These are phyloP conservation scores for Centruroides vittatus DNA, from an alignment of 1,140 invertebrate species.

Conservation along the genomic window DNA sequence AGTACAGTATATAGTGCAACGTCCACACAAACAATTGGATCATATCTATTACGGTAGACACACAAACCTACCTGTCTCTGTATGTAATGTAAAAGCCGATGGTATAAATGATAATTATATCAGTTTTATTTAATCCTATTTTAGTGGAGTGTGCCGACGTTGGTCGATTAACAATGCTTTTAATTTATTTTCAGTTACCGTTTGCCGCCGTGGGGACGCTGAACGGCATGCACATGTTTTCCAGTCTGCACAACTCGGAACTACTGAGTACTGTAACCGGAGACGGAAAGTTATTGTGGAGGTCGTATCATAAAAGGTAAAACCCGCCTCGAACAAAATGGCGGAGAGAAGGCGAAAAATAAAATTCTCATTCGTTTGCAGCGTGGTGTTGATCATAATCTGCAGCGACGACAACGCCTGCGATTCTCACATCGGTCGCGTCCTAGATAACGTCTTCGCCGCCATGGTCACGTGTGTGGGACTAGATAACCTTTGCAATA, in stretches of 20 bases:
- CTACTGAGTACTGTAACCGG: conserved; percentile 47
- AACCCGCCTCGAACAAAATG: neutral
- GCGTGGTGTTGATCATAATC: conserved; percentile 31
- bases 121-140: too few species aligned
- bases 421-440: conserved; percentile 27
- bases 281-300: conserved; percentile 56
- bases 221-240: conserved; percentile 71
- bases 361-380: conserved; percentile 16
- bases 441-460: conserved; percentile 55
- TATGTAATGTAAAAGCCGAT: too few species aligned
- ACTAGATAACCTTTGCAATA: conserved; percentile 52
- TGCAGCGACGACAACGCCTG: conserved; percentile 26
- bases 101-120: too few species aligned
- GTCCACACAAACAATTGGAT: too few species aligned
- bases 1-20: too few species aligned
- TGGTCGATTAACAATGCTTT: too few species aligned
- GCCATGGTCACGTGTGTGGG: conserved; percentile 60
- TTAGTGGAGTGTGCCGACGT: too few species aligned
- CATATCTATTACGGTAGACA: too few species aligned
- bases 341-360: neutral
- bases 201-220: conserved; percentile 63
- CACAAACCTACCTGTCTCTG: too few species aligned
- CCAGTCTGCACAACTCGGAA: conserved; percentile 49
- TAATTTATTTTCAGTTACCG: conserved; percentile 42
- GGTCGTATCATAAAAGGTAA: conserved; percentile 49